Evolutionary conservation across 2,888 invertebrate genomes (phyloP).

Genomic region (Chrysolina haemoptera): DNA sequence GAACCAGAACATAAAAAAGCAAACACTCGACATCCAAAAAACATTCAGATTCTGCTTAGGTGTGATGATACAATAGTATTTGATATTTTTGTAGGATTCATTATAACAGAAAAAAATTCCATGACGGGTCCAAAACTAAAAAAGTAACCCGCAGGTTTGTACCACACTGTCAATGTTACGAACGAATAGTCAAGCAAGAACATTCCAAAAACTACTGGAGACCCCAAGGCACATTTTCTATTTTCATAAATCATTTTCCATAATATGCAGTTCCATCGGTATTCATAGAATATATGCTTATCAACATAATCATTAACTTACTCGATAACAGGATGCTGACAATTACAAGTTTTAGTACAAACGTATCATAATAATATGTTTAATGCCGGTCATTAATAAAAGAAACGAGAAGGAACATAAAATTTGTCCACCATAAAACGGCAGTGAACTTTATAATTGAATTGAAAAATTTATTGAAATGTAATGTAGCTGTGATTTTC

Average conservation of each 20-base stretch:
- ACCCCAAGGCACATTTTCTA: background rate
- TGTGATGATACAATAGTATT: too few species aligned
- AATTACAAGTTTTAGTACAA: slow-evolving; percentile 9
- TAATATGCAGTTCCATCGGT: background rate
- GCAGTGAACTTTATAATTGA: background rate
- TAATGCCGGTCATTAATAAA: slow-evolving; percentile 3
- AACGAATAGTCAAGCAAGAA: too few species aligned
- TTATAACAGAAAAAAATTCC: too few species aligned
- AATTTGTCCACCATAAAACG: background rate
- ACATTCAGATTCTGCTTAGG: too few species aligned
- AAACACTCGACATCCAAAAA: too few species aligned
- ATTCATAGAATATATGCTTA: background rate
- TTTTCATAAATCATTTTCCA: background rate
- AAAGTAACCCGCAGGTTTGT: too few species aligned
- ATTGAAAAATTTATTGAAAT: background rate
- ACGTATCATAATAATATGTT: background rate
- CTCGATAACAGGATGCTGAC: slow-evolving; percentile 2
- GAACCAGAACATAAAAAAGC: too few species aligned
- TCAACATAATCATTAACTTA: slow-evolving; percentile 2
- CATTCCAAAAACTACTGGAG: background rate
- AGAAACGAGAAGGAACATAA: background rate
- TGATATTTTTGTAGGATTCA: too few species aligned
- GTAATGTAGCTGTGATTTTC: background rate
- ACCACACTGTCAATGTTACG: too few species aligned
- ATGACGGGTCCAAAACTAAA: too few species aligned